These are phyloP conservation scores for Poeciliopsis gracilis DNA, from an alignment of 2,797 vertebrate genomes.

Conservation along the genomic window DNA sequence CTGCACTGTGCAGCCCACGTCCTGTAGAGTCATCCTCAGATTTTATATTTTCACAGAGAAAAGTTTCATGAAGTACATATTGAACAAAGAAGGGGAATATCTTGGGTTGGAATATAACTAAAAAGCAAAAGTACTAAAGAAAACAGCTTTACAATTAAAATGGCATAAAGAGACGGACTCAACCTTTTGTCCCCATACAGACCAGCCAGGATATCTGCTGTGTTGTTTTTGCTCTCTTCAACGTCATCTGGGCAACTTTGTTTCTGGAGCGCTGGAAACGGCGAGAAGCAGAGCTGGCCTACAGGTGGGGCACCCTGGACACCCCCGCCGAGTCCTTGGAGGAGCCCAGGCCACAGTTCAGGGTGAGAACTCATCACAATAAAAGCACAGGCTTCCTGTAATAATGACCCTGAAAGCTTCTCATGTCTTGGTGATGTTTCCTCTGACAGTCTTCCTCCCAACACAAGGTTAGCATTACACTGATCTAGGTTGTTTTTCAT, in stretches of 20 bases:
- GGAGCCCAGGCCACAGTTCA: constrained; percentile 92
- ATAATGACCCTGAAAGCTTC: neutral
- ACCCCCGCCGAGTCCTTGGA: constrained; percentile 88
- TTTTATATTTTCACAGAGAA: neutral
- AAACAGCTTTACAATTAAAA: neutral
- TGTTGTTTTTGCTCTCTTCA: constrained; percentile 93
- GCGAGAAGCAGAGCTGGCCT: constrained; percentile 89
- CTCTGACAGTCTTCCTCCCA: neutral
- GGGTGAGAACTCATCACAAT: constrained; percentile 77
- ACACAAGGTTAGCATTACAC: neutral
- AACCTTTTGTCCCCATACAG: constrained; percentile 61
- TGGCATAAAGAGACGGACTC: constrained; percentile 4
- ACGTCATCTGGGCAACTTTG: constrained; percentile 93
- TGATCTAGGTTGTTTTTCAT: neutral
- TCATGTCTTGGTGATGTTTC: neutral
- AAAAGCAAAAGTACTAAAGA: neutral
- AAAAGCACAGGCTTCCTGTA: neutral
- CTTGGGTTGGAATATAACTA: neutral
- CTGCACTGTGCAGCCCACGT: no score
- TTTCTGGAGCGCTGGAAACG: constrained; percentile 96
- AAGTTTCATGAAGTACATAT: neutral
- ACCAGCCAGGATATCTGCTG: constrained; percentile 94
- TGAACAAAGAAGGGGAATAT: neutral
- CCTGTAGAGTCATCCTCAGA: neutral
- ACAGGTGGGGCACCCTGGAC: constrained; percentile 93